These are phyloP conservation scores for Ennomos quercinarius DNA, from an alignment of 2,888 invertebrate species.

Conservation along the genomic window DNA sequence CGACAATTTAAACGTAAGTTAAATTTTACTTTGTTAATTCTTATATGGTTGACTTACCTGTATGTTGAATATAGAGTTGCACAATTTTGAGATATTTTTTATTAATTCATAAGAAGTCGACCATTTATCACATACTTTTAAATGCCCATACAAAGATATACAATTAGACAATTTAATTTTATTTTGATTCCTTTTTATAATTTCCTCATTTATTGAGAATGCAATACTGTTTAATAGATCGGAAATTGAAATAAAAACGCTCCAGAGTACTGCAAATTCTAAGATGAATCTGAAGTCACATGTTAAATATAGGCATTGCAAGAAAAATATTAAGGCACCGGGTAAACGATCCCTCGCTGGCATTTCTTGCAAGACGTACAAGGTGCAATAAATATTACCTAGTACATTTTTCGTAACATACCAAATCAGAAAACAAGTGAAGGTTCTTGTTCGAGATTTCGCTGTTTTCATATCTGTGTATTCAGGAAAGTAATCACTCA, in stretches of 20 bases:
- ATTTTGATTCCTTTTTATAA: background rate
- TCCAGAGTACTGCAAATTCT: constrained; percentile 10
- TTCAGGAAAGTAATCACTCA: constrained; percentile 5
- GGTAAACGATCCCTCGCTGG: no score
- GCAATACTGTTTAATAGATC: constrained; percentile 4
- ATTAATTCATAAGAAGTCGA: constrained; percentile 46
- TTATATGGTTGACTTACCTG: constrained; percentile 18
- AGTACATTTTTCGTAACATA: background rate
- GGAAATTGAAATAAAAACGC: constrained; percentile 6
- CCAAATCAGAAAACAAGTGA: background rate
- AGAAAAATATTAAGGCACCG: background rate
- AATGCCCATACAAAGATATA: constrained; percentile 1
- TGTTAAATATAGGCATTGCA: background rate
- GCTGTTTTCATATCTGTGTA: background rate
- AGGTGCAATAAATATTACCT: background rate
- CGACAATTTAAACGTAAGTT: no score
- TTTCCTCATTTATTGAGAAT: background rate
- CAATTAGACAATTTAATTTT: background rate
- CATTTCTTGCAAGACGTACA: no score
- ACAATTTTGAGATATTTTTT: constrained; percentile 42
- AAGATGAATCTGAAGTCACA: constrained; percentile 2
- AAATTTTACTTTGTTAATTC: no score
- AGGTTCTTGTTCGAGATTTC: background rate
- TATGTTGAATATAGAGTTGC: constrained; percentile 43
- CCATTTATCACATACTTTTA: constrained; percentile 43